Evolutionary conservation across 2,797 vertebrate genomes (phyloP), one percentile per base, ranked within the genome.

Genomic region (Syngnathus acus): DNA sequence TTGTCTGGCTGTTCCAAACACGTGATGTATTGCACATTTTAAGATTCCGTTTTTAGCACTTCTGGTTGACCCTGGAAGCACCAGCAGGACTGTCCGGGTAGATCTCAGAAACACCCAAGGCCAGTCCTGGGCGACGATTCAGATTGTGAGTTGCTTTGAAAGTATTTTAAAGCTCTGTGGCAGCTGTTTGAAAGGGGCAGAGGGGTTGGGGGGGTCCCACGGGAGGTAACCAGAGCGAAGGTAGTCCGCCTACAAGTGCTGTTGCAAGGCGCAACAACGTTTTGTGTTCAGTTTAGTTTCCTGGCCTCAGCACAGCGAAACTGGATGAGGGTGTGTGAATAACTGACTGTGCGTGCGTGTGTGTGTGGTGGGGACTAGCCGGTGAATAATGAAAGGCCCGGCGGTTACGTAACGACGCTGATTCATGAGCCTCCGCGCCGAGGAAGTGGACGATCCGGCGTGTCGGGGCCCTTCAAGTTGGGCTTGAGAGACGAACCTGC

Each of bases 171-270:
- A 39, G n/a, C 48, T n/a, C 17, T 9, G 23, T 69, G 68, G 68
- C 72, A 71, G 55, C 65, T 77, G 39, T 64, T 81, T 80, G 87
- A 88, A 84, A 51, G 86, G 85, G 87, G 71, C 78, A 70, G 17
- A 6, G 6, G 72, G 66, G 71, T 76, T 77, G 76, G 77, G 75
- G 82, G 74, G 4, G 54, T 84, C 87, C 77, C 72, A 64, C 62
- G 83, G 79, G 75, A 77, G 48, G 73, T 77, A 82, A 85, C 75
- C 32, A 84, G 79, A 82, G 82, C 72, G 1, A 37, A 68, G 53
- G 66, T n/a, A 51, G 50, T 51, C 19, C n/a, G 9, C 72, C 21
- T 38, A 55, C 39, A 54, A 55, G 65, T 40, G 17, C 38, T 45
- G 62, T 48, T 45, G 32, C 43, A 38, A 48, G 42, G 13, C 43